Evolutionary conservation across 2,113 vertebrate species (phyloP).

Genomic region (Henicopernis longicauda): DNA sequence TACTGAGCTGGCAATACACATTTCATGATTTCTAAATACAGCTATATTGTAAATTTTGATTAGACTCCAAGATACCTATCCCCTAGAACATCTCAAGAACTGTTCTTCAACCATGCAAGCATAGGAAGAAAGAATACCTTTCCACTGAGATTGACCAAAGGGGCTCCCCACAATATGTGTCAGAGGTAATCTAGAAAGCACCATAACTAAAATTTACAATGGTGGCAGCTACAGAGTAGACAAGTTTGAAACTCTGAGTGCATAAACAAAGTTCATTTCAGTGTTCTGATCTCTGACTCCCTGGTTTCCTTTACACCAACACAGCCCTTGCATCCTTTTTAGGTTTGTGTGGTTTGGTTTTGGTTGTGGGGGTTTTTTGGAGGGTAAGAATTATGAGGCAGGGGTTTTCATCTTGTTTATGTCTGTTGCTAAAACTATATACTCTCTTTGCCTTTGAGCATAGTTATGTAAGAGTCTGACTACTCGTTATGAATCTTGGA

Average conservation of each 20-base stretch:
- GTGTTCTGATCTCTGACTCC: not conserved
- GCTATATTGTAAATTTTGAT: not conserved
- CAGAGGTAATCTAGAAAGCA: not conserved
- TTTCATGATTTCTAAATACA: not conserved
- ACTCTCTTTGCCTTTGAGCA: not conserved
- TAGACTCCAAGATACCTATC: not conserved
- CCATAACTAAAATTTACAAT: not conserved
- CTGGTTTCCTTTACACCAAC: not conserved
- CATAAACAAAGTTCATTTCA: not conserved
- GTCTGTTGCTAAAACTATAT: not conserved
- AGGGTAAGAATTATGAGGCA: not conserved
- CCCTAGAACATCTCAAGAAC: not conserved
- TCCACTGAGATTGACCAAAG: not conserved
- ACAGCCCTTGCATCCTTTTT: not conserved
- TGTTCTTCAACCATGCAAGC: not conserved
- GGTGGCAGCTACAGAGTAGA: not conserved
- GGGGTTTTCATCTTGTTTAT: not conserved
- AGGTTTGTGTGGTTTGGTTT: not conserved
- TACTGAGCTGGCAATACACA: not conserved
- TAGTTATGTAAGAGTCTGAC: not conserved
- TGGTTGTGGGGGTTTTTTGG: rapidly evolving
- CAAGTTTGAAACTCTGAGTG: not conserved
- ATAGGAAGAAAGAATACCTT: not conserved
- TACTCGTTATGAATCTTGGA: not conserved
- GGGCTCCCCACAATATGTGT: rapidly evolving